Percentiles rank a stretch among this genome's conserved stretches.
Conservation (phyloP, 2,113 vertebrate species). For the Aegithalos caudatus region DNA sequence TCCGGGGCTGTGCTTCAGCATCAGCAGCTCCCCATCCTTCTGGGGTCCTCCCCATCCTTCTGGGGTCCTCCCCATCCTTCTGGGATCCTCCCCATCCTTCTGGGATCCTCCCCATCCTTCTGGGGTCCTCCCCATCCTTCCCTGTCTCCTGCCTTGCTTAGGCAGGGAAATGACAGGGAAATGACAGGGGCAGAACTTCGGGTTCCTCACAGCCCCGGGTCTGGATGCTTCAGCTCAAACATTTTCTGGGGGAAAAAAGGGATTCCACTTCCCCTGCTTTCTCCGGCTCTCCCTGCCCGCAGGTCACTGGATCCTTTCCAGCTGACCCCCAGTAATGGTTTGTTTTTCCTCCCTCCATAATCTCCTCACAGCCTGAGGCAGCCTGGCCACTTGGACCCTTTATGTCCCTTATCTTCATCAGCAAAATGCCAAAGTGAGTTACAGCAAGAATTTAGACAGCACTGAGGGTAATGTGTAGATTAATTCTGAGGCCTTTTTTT, state of each 20-base stretch:
- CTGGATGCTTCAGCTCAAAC: not conserved
- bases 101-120: accelerated
- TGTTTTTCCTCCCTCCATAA: not conserved
- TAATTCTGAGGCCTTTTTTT: not conserved
- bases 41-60: not conserved
- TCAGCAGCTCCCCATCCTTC: accelerated
- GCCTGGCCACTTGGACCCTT: not conserved
- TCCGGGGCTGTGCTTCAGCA: not conserved
- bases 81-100: accelerated
- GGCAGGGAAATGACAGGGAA: not conserved
- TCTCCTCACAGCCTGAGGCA: not conserved
- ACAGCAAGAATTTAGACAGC: not conserved
- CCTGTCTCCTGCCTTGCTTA: not conserved
- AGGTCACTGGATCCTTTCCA: not conserved
- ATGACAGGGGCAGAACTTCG: no score
- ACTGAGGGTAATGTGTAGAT: not conserved
- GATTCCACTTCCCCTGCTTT: not conserved
- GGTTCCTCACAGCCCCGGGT: not conserved
- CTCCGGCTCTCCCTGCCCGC: not conserved
- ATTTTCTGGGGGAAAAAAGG: accelerated
- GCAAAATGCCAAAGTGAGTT: not conserved
- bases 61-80: not conserved
- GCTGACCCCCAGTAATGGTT: not conserved
- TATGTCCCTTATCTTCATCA: not conserved
- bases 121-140: not conserved